Conservation (phyloP, 2,797 vertebrate species). For the Fringilla coelebs region DNA sequence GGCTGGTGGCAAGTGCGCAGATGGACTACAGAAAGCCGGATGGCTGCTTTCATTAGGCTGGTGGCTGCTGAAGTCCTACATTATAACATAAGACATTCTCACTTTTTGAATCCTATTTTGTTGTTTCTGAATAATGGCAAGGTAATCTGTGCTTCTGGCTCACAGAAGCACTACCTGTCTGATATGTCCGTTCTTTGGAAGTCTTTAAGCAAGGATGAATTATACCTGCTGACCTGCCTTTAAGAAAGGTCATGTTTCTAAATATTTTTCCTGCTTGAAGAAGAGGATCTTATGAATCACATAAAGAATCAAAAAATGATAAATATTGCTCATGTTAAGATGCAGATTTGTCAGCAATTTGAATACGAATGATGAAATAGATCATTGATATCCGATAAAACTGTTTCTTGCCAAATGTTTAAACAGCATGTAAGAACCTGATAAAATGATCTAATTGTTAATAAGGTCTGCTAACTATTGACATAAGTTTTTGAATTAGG, state of each 20-base stretch:
- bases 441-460: not conserved
- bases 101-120: slow-evolving; percentile 25
- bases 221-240: not conserved
- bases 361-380: not conserved
- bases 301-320: not conserved
- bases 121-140: not conserved
- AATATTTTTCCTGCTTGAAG: not conserved
- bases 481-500: not conserved
- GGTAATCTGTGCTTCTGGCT: not conserved
- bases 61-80: slow-evolving; percentile 4
- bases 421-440: not conserved
- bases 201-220: not conserved
- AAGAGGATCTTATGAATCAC: not conserved
- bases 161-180: not conserved
- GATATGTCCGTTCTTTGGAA: not conserved
- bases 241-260: not conserved
- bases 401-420: not conserved
- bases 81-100: slow-evolving; percentile 4
- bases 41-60: not conserved
- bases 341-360: not conserved
- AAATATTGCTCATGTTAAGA: not conserved
- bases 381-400: not conserved
- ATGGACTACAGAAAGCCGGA: not conserved
- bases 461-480: not conserved
- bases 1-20: not conserved